A percentile compares a stretch with the other conserved stretches of the same genome.
phyloP scores from a whole-genome alignment of 2,797 vertebrate genomes.

The Cossypha caffra region DNA sequence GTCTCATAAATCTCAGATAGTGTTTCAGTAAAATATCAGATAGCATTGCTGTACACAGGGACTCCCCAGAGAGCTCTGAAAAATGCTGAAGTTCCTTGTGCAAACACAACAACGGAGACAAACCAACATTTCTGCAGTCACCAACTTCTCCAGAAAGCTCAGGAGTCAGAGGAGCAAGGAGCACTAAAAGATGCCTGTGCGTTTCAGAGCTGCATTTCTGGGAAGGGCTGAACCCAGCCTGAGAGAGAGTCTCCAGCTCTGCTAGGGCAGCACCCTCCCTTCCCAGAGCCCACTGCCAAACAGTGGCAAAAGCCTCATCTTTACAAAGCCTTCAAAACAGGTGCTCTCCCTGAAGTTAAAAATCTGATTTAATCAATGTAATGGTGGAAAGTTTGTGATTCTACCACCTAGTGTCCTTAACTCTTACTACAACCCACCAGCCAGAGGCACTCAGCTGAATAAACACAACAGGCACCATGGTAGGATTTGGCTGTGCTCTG shows the following conservation, averaged over 20 bases:
- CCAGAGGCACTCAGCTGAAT: not conserved
- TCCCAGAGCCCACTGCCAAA: not conserved
- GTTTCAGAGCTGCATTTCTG: not conserved
- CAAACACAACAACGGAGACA: not conserved
- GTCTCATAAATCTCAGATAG: not conserved
- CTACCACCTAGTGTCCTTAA: not conserved
- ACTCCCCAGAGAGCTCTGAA: not conserved
- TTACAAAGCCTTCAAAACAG: not conserved
- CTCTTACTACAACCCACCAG: not conserved
- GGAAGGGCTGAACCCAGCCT: not conserved
- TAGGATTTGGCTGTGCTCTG: not conserved
- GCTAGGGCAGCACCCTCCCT: not conserved
- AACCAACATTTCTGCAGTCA: not conserved
- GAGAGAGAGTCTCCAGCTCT: not conserved
- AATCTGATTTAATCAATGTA: not conserved
- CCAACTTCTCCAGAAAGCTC: not conserved
- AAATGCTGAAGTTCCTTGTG: not conserved
- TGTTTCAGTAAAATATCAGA: constrained; percentile 11
- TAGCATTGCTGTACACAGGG: not conserved
- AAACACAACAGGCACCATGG: not conserved
- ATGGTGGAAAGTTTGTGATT: not conserved
- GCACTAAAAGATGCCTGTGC: not conserved
- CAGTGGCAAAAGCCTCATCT: not conserved
- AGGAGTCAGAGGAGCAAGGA: not conserved
- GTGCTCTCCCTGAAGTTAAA: not conserved